Percentiles rank a stretch among this genome's conserved stretches.
These are phyloP conservation scores for Hermetia illucens DNA, from an alignment of 1,140 invertebrate species.

Conservation along the genomic window DNA sequence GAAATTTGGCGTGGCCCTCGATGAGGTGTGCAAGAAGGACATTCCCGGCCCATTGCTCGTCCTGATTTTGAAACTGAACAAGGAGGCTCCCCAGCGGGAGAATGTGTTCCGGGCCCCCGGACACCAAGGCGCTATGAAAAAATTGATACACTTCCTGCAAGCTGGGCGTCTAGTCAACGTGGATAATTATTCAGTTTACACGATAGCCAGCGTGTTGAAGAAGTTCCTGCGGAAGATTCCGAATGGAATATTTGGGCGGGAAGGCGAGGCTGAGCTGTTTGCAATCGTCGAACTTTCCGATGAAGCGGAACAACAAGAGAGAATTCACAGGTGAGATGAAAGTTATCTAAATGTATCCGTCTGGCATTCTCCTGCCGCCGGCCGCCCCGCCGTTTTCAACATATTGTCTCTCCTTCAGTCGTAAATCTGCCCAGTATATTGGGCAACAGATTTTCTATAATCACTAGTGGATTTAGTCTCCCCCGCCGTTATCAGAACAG, in stretches of 20 bases:
- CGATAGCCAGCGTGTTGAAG: conserved; percentile 94
- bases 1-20: conserved; percentile 77
- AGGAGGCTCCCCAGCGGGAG: conserved; percentile 81
- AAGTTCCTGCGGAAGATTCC: conserved; percentile 96
- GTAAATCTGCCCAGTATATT: conserved; percentile 3
- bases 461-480: too few relatives aligned
- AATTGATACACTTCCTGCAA: conserved; percentile 87
- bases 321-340: conserved; percentile 78
- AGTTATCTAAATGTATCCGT: too few relatives aligned
- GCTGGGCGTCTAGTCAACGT: conserved; percentile 94
- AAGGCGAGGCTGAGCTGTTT: conserved; percentile 83
- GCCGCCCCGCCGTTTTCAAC: too few relatives aligned
- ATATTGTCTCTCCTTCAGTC: conserved; percentile 2
- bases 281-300: conserved; percentile 66
- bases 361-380: too few relatives aligned
- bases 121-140: conserved; percentile 90
- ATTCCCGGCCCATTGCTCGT: conserved; percentile 80
- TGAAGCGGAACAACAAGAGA: conserved; percentile 71
- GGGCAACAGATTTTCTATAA: too few relatives aligned
- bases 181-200: conserved; percentile 95
- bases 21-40: conserved; percentile 85
- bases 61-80: conserved; percentile 84
- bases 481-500: too few relatives aligned
- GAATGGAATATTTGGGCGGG: conserved; percentile 84
- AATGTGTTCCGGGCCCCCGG: conserved; percentile 91